Percentiles rank a stretch among this genome's conserved stretches.
Evolutionary conservation across 2,888 invertebrate genomes (phyloP).

Genomic region (Synanthedon andrenaeformis): DNA sequence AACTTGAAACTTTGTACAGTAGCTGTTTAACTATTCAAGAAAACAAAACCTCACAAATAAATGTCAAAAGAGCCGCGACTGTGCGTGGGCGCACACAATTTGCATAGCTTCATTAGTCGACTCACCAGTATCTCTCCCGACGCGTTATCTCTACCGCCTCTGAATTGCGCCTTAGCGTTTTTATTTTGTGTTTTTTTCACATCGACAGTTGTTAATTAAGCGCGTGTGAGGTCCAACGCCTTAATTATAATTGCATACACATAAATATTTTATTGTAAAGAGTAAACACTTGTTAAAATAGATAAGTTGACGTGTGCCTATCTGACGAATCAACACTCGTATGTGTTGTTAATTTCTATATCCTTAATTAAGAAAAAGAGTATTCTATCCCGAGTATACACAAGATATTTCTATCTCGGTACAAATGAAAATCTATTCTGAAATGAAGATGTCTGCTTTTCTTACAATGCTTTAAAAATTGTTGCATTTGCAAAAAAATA

Average conservation of each 20-base stretch:
- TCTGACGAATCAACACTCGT: too few relatives aligned
- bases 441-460: too few relatives aligned
- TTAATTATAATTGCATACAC: conserved; percentile 29
- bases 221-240: conserved; percentile 53
- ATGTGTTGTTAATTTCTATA: too few relatives aligned
- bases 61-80: conserved; percentile 5
- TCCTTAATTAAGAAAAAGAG: too few relatives aligned
- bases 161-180: conserved; percentile 19
- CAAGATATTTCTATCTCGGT: too few relatives aligned
- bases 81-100: conserved; percentile 29
- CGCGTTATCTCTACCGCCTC: conserved; percentile 17
- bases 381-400: too few relatives aligned
- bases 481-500: too few relatives aligned
- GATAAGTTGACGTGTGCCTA: not conserved
- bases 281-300: not conserved
- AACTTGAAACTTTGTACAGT: too few relatives aligned
- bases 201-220: conserved; percentile 39
- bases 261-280: not conserved
- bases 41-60: not conserved
- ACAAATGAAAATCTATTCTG: too few relatives aligned
- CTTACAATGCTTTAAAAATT: too few relatives aligned
- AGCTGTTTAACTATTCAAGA: not conserved
- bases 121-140: conserved; percentile 19
- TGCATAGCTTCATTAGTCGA: conserved; percentile 46
- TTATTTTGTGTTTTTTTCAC: conserved; percentile 14